phyloP scores from a whole-genome alignment of 2,888 invertebrate genomes.

The Temnothorax ravouxi region DNA sequence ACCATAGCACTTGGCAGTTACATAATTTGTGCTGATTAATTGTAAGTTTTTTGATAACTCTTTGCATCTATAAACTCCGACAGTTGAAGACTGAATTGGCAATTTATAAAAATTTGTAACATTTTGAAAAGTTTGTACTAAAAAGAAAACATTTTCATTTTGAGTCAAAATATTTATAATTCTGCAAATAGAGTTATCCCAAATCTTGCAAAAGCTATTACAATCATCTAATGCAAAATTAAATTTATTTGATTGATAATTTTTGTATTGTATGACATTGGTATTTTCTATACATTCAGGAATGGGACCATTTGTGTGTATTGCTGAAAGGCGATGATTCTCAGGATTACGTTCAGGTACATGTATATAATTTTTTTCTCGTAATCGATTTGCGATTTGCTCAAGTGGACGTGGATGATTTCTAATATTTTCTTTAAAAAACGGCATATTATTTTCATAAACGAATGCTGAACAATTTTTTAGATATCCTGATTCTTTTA shows the following conservation, averaged over 20 bases:
- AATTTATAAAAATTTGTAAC: background rate
- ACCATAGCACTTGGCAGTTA: background rate
- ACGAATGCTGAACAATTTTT: constrained; percentile 8
- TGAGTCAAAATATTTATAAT: constrained; percentile 1
- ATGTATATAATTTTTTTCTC: constrained; percentile 11
- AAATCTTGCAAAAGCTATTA: background rate
- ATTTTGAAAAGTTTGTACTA: constrained; percentile 8
- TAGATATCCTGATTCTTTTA: background rate
- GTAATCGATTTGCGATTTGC: constrained; percentile 6
- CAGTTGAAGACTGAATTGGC: constrained; percentile 11
- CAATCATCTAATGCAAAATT: constrained; percentile 3
- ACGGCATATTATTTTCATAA: constrained; percentile 4
- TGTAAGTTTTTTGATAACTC: background rate
- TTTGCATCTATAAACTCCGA: background rate
- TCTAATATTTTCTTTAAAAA: background rate
- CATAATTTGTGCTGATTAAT: constrained; percentile 1
- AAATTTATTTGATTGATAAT: background rate
- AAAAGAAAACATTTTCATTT: constrained; percentile 5
- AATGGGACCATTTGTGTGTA: background rate
- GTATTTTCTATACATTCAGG: background rate
- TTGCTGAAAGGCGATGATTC: background rate
- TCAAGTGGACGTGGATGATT: constrained; percentile 10
- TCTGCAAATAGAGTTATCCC: background rate
- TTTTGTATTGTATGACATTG: background rate
- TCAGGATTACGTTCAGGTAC: background rate